Conservation (phyloP, 2,888 invertebrate genomes). For the Actias luna region DNA sequence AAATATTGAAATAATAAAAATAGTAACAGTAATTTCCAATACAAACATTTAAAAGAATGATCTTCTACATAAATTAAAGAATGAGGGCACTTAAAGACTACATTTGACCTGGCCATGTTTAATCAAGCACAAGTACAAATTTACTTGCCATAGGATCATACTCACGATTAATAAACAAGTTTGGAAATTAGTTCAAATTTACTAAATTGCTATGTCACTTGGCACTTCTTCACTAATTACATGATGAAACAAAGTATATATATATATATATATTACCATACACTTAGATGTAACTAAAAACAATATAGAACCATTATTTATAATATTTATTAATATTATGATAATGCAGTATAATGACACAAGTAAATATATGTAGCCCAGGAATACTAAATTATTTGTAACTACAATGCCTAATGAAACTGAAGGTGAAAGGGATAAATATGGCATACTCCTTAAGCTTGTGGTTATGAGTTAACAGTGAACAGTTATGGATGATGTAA, state of each 20-base stretch:
- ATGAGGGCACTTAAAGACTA: too few species aligned
- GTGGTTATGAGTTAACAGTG: slow-evolving; percentile 51
- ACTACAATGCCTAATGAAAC: not conserved
- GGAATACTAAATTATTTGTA: not conserved
- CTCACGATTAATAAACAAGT: not conserved
- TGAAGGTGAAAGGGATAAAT: slow-evolving; percentile 3
- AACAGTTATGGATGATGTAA: slow-evolving; percentile 45
- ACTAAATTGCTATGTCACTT: not conserved
- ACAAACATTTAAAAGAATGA: too few species aligned
- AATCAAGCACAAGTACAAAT: too few species aligned
- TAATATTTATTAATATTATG: not conserved
- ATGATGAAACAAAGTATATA: not conserved
- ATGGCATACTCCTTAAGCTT: slow-evolving; percentile 36
- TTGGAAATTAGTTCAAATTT: not conserved
- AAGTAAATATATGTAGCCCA: not conserved
- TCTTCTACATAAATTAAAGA: too few species aligned
- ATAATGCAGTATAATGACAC: not conserved
- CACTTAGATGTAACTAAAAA: not conserved
- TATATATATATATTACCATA: not conserved
- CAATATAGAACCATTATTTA: not conserved
- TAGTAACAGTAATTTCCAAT: too few species aligned
- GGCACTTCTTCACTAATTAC: not conserved
- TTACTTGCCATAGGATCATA: too few species aligned
- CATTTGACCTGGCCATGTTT: too few species aligned
- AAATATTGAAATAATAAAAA: too few species aligned